These are phyloP conservation scores for Oenanthe oenanthe DNA, from an alignment of 2,113 vertebrate species.

Conservation along the genomic window DNA sequence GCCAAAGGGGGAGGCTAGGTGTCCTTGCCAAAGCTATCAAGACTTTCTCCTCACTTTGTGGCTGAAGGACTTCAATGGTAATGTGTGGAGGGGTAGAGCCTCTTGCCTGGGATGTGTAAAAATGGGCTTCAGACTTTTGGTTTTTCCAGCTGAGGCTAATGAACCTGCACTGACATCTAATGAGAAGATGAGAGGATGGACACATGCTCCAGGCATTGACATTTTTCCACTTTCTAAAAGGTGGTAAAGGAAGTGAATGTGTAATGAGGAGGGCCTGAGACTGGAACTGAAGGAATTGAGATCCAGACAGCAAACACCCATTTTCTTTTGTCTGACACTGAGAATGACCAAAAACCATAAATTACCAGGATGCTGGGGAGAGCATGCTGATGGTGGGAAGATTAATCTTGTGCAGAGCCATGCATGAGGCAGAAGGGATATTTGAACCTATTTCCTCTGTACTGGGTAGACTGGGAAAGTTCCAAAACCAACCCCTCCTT, in stretches of 20 bases:
- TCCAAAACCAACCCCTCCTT: background rate
- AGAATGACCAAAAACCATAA: background rate
- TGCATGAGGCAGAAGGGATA: background rate
- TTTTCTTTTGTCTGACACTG: background rate
- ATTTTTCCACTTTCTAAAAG: background rate
- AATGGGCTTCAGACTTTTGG: background rate
- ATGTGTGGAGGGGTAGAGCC: fast-evolving
- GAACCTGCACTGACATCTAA: background rate
- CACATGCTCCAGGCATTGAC: background rate
- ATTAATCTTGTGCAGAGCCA: fast-evolving
- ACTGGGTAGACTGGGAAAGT: background rate
- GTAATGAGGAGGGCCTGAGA: background rate
- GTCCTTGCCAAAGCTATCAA: background rate
- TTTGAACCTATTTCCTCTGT: background rate
- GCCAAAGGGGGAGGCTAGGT: background rate
- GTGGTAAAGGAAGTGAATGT: background rate
- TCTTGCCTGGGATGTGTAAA: background rate
- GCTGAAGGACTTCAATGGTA: background rate
- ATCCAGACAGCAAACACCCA: background rate
- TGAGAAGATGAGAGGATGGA: background rate
- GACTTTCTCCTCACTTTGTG: background rate
- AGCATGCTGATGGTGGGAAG: background rate
- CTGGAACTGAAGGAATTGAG: background rate
- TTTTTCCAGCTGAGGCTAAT: background rate
- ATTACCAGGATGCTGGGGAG: background rate